Conservation (phyloP, 2,113 vertebrate genomes). For the Thalassoma bifasciatum region DNA sequence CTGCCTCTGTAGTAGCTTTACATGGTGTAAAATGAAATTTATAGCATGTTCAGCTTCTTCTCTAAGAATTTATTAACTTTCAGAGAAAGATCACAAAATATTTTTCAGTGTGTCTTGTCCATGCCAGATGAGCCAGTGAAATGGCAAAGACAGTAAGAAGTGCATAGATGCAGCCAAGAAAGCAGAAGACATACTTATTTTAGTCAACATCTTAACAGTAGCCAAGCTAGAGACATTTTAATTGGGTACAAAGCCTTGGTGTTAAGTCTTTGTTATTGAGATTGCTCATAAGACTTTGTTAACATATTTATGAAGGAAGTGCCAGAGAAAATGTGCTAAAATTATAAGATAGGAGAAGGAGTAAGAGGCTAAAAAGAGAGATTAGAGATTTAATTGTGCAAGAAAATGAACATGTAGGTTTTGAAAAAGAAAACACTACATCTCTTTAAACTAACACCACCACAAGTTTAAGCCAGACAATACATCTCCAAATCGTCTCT, state of each 20-base stretch:
- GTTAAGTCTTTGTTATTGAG: no score
- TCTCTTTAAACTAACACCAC: no score
- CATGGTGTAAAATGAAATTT: no score
- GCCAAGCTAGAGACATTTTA: not conserved
- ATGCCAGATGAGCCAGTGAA: not conserved
- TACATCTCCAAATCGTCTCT: not conserved
- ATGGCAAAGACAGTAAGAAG: constrained; percentile 13
- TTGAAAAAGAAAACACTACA: no score
- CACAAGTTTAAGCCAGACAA: no score
- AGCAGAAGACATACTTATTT: not conserved
- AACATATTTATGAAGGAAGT: not conserved
- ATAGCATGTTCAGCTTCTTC: no score
- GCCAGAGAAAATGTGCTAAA: not conserved
- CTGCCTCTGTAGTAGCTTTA: no score
- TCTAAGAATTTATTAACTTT: no score
- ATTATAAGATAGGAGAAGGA: constrained; percentile 4
- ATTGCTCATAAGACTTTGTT: not conserved
- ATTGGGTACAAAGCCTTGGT: not conserved
- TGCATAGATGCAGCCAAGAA: constrained; percentile 19
- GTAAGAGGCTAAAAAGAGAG: not conserved
- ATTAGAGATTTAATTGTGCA: not conserved
- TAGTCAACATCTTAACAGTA: not conserved
- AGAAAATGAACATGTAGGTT: no score
- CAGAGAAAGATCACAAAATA: not conserved
- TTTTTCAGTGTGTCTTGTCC: not conserved